Evolutionary conservation across 2,113 vertebrate species (phyloP).

Genomic region (Seriola aureovittata): DNA sequence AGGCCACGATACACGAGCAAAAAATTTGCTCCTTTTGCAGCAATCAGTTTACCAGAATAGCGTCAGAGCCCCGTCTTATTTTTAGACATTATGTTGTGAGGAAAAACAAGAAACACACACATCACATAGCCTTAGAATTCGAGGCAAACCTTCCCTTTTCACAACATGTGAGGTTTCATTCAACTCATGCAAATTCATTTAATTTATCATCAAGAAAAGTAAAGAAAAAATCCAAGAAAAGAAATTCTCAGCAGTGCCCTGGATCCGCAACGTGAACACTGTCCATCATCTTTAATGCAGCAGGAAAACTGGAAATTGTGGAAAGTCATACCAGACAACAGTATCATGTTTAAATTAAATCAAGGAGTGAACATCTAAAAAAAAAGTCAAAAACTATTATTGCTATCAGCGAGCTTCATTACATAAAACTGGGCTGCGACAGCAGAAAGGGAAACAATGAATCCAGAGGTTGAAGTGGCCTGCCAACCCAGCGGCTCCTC

Average conservation of each 20-base stretch:
- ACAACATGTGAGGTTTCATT: slow-evolving; percentile 6
- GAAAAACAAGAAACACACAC: not conserved
- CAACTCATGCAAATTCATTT: slow-evolving; percentile 4
- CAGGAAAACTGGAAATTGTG: not conserved
- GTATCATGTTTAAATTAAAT: not conserved
- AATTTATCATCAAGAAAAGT: slow-evolving; percentile 13
- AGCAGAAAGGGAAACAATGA: slow-evolving; percentile 60
- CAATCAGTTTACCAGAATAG: slow-evolving; percentile 7
- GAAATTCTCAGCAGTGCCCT: not conserved
- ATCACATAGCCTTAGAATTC: slow-evolving; percentile 2
- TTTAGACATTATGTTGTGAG: slow-evolving; percentile 19
- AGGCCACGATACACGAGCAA: slow-evolving; percentile 40
- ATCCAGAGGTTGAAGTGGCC: slow-evolving; percentile 57
- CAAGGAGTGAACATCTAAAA: not conserved
- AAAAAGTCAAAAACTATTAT: slow-evolving; percentile 4
- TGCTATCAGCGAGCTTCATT: slow-evolving; percentile 14
- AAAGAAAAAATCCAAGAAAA: not conserved
- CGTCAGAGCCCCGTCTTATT: slow-evolving; percentile 20
- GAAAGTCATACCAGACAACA: not conserved
- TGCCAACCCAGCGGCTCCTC: slow-evolving; percentile 45
- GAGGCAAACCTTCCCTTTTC: slow-evolving; percentile 15
- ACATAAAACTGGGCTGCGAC: slow-evolving; percentile 14
- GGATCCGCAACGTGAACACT: not conserved
- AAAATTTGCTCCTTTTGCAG: slow-evolving; percentile 19
- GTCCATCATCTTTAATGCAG: not conserved